phyloP scores from a whole-genome alignment of 2,888 invertebrate genomes.

The Eristalis tenax region DNA sequence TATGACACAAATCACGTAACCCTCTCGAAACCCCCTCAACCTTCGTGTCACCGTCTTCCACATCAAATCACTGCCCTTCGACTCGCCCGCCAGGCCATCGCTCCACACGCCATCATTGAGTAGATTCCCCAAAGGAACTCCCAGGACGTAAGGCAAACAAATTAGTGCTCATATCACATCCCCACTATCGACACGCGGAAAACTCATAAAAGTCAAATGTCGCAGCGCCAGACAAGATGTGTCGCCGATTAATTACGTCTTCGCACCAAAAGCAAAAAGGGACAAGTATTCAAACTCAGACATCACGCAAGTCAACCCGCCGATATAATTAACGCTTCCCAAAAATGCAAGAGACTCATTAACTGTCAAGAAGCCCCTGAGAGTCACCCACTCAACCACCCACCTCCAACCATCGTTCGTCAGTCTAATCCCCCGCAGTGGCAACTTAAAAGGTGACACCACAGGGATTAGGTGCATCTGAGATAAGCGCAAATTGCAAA shows the following conservation, averaged over 20 bases:
- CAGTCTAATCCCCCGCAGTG: conserved; percentile 35
- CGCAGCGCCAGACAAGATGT: conserved; percentile 52
- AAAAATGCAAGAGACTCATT: conserved; percentile 72
- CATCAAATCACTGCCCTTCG: not conserved
- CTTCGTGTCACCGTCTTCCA: not conserved
- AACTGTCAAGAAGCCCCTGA: conserved; percentile 36
- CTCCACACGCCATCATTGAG: no score
- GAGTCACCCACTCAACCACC: not conserved
- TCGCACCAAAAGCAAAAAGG: conserved; percentile 33
- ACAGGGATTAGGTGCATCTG: conserved; percentile 68
- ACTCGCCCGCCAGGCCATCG: no score
- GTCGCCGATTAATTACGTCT: conserved; percentile 64
- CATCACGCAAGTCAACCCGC: conserved; percentile 61
- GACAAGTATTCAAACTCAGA: conserved; percentile 51
- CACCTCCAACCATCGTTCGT: conserved; percentile 4
- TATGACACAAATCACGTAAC: no score
- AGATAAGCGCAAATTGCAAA: conserved; percentile 64
- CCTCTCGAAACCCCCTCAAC: not conserved
- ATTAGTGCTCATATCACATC: conserved; percentile 10
- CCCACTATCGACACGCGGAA: conserved; percentile 64
- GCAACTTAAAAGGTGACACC: conserved; percentile 68
- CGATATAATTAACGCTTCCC: conserved; percentile 67
- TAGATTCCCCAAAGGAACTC: not conserved
- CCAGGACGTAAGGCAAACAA: not conserved
- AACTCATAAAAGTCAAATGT: conserved; percentile 59